Base-by-base conservation (phyloP, 2,113 vertebrate species). In the Rallus limicola region DNA sequence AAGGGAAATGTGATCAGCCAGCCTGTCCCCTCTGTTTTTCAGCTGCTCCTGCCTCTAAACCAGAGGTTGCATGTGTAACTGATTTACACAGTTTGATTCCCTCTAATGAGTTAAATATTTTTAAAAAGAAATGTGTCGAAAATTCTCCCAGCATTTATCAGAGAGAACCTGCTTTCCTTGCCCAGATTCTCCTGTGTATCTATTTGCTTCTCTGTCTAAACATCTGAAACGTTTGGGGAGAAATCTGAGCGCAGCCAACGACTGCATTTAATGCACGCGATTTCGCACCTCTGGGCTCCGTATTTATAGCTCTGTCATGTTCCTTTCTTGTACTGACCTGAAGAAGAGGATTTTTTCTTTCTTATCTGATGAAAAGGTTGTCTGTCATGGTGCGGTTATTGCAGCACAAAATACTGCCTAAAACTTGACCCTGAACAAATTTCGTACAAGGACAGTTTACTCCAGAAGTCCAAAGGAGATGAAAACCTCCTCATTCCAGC, bases 401-500 rank as follows among this genome's bases (percentile, higher is more conserved):
- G 86, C 63, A 78, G 67, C 74, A 91, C 91, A 95, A 97, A 97
- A 80, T 94, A 93, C 8, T 92, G 81, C 65, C 82, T 87, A 94
- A 96, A 97, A 76, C 65, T 86, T 92, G 88, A 93, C 69, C 79
- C 90, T 88, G 91, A 95, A 71, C 18, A 62, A 80, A 60, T 95
- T 60, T 92, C 77, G 55, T 83, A 40, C 76, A 86, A 96, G 65
- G 87, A 88, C 60, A 79, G 58, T 86, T 96, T 89, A 94, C n/a
- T 36, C 48, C 92, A 84, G 68, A 81, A 80, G 67, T 92, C 59
- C 89, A 94, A 89, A 92, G 60, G 76, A 94, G 74, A 25, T 26
- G 23, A 88, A 95, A 83, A 28, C 46, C 28, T 64, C 63, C 67
- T 63, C 3, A 0, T 33, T 63, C 46, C 19, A 53, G 50, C 55